These are phyloP conservation scores for Phrynocephalus forsythii DNA, from an alignment of 2,797 vertebrate genomes.

Conservation along the genomic window DNA sequence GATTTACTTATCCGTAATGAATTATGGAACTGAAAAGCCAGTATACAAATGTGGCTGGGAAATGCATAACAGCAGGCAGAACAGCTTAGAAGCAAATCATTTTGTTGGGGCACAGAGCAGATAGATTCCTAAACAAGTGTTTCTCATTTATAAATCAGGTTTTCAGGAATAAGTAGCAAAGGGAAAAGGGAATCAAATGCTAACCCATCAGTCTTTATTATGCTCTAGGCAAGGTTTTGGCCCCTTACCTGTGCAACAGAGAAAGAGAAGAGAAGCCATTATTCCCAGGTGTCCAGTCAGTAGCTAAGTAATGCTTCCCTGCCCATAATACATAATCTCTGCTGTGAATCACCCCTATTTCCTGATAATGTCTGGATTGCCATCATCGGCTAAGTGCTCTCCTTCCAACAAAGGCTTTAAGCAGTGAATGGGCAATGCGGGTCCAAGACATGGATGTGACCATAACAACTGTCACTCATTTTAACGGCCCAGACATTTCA, in stretches of 20 bases:
- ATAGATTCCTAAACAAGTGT: constrained; percentile 62
- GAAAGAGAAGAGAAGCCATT: constrained; percentile 43
- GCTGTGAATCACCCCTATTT: constrained; percentile 53
- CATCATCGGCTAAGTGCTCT: constrained; percentile 42
- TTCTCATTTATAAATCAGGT: constrained; percentile 70
- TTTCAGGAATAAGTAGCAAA: constrained; percentile 54
- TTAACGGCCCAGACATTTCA: constrained; percentile 54
- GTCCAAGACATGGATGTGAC: constrained; percentile 47
- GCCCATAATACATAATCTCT: constrained; percentile 20
- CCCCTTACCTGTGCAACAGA: constrained; percentile 37
- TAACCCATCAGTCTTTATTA: constrained; percentile 38
- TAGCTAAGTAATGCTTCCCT: constrained; percentile 47
- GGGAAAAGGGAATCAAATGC: constrained; percentile 24
- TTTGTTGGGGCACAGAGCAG: constrained; percentile 58
- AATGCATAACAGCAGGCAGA: constrained; percentile 57
- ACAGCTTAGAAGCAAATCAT: constrained; percentile 70
- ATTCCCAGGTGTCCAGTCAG: constrained; percentile 46
- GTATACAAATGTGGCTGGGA: constrained; percentile 57
- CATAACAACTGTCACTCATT: constrained; percentile 59
- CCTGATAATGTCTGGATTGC: constrained; percentile 47
- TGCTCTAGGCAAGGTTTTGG: neutral
- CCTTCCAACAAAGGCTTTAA: constrained; percentile 56
- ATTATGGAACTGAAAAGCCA: constrained; percentile 71
- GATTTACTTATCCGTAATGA: constrained; percentile 76
- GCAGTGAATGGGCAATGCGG: constrained; percentile 39